Base-by-base conservation (phyloP, 1,140 invertebrate species). In the Chrysoperla carnea region DNA sequence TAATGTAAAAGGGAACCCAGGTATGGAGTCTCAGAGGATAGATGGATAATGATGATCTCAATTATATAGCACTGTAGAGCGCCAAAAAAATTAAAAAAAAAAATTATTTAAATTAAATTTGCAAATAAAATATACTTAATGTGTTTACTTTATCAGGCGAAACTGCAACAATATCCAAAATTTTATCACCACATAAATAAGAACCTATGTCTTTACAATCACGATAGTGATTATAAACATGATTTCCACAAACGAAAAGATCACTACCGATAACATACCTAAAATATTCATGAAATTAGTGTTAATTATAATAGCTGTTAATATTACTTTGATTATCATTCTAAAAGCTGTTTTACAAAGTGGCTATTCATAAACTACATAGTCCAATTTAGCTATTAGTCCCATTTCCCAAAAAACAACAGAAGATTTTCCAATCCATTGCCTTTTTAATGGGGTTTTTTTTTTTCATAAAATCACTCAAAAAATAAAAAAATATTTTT, bases 201-300 rank as follows among this genome's bases (percentile, higher is more conserved):
- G 80, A 82, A 52, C 87, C 79, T 8, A 73, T 68, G 49, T 85
- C 83, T 55, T 84, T 78, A 50, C 84, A 89, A 57, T 91, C 84
- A 50, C 74, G 69, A 56, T 83, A 92, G 49, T 87, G 81, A 52
- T 81, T 89, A 60, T 81, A 86, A 13, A 85, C 71, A 63, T 86
- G 85, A 48, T 75, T 73, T 17, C 86, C 84, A 57, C 79, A 77
- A 0, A 84, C 70, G 43, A 89, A 75, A 37, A 91, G 61, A 60
- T 91, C 81, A 50, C 79, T 72, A 44, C 82, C 85, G 52, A 76
- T 70, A 17, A 91, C 78, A 59, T 74, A 76, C 68, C 84, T 87
- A 46, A 13, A 63, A 66, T 41, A 48, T 47, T 36, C 8, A 49
- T 42, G 41, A 27, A 27, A 41, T 46, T 48, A n/a, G 1, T 31